Conservation (phyloP, 2,888 invertebrate genomes). For the Calameuta pallipes region DNA sequence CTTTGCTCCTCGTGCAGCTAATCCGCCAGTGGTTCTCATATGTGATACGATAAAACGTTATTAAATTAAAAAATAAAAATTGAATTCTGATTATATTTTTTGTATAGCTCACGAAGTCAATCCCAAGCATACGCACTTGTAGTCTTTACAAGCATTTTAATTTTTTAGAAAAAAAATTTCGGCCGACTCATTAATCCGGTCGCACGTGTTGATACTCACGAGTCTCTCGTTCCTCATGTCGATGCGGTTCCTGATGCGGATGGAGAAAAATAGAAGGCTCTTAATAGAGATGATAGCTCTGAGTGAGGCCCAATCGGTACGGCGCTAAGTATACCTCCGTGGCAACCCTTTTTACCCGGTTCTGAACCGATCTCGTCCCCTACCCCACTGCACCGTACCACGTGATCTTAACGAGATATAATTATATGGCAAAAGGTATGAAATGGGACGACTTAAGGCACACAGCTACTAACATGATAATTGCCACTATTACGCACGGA, state of each 20-base stretch:
- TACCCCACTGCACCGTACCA: conserved; percentile 29
- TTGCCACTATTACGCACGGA: conserved; percentile 61
- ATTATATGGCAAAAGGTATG: conserved; percentile 57
- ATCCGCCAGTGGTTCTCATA: conserved; percentile 22
- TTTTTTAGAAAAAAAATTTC: background rate
- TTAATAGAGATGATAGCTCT: background rate
- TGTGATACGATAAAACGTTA: background rate
- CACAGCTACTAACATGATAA: conserved; percentile 62
- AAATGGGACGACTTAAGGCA: conserved; percentile 50
- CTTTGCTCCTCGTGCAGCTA: conserved; percentile 10
- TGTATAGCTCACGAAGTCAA: background rate
- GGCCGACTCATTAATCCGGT: background rate
- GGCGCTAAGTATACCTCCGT: background rate
- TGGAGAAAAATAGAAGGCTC: background rate
- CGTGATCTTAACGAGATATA: conserved; percentile 59
- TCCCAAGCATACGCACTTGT: background rate
- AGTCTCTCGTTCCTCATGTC: background rate
- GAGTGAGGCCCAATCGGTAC: background rate
- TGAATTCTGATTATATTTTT: background rate
- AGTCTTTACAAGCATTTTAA: background rate
- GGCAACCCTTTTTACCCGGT: background rate
- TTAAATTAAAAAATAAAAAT: background rate
- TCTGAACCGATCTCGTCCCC: background rate
- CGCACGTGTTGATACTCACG: background rate
- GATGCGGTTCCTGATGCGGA: background rate